Percentiles rank a stretch among this genome's conserved stretches.
Evolutionary conservation across 2,888 invertebrate genomes (phyloP).

Genomic region (Orchesellides sinensis): DNA sequence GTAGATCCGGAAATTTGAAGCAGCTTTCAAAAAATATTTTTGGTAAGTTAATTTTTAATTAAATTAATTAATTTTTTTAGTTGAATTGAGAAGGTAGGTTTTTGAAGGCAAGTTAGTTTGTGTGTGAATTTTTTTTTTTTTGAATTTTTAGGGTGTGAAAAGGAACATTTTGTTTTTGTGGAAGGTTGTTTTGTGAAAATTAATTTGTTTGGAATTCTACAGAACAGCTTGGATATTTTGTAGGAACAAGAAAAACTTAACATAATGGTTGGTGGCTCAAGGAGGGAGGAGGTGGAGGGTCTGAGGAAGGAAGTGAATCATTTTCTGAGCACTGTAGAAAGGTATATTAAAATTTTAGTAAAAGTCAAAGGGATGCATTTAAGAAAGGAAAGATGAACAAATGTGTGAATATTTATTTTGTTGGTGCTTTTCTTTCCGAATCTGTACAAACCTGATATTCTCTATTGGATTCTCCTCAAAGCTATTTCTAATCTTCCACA

Average conservation of each 20-base stretch:
- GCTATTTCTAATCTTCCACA: constrained; percentile 98
- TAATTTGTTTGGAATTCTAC: not conserved
- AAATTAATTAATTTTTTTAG: too few species aligned
- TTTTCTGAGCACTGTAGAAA: constrained; percentile 70
- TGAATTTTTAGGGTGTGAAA: not conserved
- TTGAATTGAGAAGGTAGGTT: too few species aligned
- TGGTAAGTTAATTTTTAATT: too few species aligned
- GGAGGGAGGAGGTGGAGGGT: constrained; percentile 67
- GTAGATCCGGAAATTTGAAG: too few species aligned
- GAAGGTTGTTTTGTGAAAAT: not conserved
- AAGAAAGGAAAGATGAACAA: not conserved
- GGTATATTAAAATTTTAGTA: constrained; percentile 42
- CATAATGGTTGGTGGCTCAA: constrained; percentile 65
- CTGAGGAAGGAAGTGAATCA: constrained; percentile 58
- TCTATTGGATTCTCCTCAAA: constrained; percentile 94
- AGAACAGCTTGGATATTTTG: not conserved
- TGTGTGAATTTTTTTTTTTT: not conserved
- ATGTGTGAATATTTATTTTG: not conserved
- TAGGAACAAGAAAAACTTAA: not conserved
- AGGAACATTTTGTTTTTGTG: not conserved
- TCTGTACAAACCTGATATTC: constrained; percentile 89
- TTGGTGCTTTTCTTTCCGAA: constrained; percentile 90
- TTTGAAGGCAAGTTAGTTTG: not conserved
- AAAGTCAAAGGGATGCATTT: not conserved
- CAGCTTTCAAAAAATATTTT: too few species aligned